phyloP scores from a whole-genome alignment of 2,888 invertebrate genomes.

The Eurytoma adleriae region DNA sequence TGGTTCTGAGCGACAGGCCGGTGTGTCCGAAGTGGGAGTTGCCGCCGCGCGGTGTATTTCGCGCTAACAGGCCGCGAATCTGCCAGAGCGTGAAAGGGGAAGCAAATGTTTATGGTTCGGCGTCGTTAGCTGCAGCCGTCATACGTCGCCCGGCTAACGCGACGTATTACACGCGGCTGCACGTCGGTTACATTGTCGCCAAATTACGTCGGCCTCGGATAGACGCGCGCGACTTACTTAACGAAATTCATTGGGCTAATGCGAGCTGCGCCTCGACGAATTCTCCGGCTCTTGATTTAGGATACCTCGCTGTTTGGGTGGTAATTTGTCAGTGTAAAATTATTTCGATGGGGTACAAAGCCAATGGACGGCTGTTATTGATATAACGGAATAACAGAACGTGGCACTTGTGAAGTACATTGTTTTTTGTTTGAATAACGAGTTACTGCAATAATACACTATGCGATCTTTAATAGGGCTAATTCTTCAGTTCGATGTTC shows the following conservation, averaged over 20 bases:
- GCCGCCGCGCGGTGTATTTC: not conserved
- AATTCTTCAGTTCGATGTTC: too few species aligned
- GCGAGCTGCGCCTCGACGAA: not conserved
- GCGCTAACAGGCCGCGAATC: not conserved
- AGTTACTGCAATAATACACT: too few species aligned
- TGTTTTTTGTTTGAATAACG: too few species aligned
- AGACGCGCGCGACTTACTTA: not conserved
- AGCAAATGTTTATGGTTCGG: conserved; percentile 47
- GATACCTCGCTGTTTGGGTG: not conserved
- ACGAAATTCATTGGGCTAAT: too few species aligned
- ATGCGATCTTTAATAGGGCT: too few species aligned
- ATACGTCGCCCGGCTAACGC: conserved; percentile 32
- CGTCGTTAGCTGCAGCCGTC: conserved; percentile 44
- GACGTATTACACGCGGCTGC: conserved; percentile 6
- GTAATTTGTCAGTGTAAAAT: not conserved
- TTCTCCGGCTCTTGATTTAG: not conserved
- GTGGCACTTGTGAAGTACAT: too few species aligned
- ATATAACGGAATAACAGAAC: too few species aligned
- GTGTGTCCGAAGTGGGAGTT: not conserved
- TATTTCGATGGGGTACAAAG: not conserved
- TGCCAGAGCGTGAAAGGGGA: not conserved
- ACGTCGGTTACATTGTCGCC: conserved; percentile 53
- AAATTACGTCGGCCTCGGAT: conserved; percentile 51
- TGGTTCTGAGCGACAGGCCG: not conserved
- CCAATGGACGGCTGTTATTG: not conserved